phyloP scores from a whole-genome alignment of 2,888 invertebrate species.

The Aradus depressus region DNA sequence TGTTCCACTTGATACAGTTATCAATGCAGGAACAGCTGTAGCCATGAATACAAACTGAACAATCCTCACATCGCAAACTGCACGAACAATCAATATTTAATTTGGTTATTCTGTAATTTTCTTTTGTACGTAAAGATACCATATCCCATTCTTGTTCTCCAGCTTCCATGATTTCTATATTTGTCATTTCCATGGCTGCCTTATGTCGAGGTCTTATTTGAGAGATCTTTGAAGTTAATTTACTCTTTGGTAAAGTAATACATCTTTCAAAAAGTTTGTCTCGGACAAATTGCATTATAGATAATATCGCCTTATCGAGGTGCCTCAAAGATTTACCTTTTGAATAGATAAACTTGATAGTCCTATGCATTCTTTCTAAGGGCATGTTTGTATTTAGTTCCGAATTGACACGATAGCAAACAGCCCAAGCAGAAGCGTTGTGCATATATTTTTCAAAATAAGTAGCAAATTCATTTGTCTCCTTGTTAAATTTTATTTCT shows the following conservation, averaged over 20 bases:
- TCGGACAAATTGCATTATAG: not conserved
- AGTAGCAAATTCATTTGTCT: not conserved
- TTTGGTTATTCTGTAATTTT: not conserved
- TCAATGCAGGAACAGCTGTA: slow-evolving; percentile 17
- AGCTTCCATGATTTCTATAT: not conserved
- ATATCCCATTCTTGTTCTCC: not conserved
- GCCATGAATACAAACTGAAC: slow-evolving; percentile 14
- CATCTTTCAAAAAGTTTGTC: not conserved
- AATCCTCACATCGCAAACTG: not conserved
- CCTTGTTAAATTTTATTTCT: too few species aligned
- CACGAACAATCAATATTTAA: not conserved
- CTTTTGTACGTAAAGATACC: not conserved
- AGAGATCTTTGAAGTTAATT: too few species aligned
- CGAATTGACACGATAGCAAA: not conserved
- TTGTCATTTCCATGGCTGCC: not conserved
- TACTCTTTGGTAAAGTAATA: not conserved
- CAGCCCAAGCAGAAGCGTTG: not conserved
- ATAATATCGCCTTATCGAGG: not conserved
- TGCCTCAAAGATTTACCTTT: not conserved
- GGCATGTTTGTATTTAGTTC: not conserved
- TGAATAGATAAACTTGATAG: not conserved
- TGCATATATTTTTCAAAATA: not conserved
- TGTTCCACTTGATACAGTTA: slow-evolving; percentile 13
- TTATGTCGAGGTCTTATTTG: not conserved
- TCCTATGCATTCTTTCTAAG: not conserved